Evolutionary conservation across 1,140 invertebrate species (phyloP).

Genomic region (Drosophila sucinea): DNA sequence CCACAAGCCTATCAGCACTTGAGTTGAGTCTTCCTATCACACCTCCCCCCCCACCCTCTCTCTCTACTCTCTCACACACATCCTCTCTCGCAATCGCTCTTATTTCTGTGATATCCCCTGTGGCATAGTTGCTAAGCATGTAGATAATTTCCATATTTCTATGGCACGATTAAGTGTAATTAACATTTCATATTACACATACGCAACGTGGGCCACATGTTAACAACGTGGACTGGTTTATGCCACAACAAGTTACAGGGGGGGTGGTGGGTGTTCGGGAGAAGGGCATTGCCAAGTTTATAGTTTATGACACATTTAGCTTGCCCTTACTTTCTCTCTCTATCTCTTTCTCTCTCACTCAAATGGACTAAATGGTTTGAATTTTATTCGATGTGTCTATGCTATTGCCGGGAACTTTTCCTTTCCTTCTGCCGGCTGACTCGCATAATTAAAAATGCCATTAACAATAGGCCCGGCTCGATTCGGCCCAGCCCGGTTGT

Average conservation of each 20-base stretch:
- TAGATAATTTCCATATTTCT: constrained; percentile 10
- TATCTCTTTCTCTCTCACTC: not conserved
- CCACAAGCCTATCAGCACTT: not conserved
- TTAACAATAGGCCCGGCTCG: constrained; percentile 15
- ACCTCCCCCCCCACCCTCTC: too few species aligned
- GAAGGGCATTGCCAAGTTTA: not conserved
- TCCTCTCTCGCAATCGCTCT: not conserved
- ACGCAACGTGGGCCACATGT: constrained; percentile 17
- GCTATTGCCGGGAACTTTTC: not conserved
- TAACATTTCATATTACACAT: constrained; percentile 44
- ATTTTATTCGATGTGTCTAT: constrained; percentile 12
- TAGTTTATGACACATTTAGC: constrained; percentile 10
- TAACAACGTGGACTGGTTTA: not conserved
- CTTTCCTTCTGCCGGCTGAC: constrained; percentile 10
- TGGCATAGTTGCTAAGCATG: not conserved
- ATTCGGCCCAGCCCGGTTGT: constrained; percentile 15
- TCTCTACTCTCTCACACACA: not conserved
- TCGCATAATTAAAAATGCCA: constrained; percentile 17
- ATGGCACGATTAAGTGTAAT: constrained; percentile 47
- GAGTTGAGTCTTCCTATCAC: too few species aligned
- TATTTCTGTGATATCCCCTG: not conserved
- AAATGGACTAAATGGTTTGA: not conserved
- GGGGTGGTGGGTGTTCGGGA: not conserved
- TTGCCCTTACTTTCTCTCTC: not conserved
- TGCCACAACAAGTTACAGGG: not conserved